Evolutionary conservation across 2,797 vertebrate genomes (phyloP).

Genomic region (Centropyge bicolor): DNA sequence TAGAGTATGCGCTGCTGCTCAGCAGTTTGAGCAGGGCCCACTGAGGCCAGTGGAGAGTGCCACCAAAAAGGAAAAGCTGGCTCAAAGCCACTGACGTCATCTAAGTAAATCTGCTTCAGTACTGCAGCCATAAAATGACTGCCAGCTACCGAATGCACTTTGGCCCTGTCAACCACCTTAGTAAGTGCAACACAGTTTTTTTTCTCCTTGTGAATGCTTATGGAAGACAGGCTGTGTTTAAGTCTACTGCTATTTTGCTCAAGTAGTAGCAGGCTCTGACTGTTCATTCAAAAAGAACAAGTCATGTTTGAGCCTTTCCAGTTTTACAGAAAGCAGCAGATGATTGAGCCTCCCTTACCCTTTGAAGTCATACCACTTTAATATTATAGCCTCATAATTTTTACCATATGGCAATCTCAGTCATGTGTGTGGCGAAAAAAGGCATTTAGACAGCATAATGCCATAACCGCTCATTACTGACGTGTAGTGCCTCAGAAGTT

Average conservation of each 20-base stretch:
- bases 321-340: constrained; percentile 54
- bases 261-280: constrained; percentile 26
- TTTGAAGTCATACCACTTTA: constrained; percentile 72
- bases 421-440: constrained; percentile 61
- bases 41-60: constrained; percentile 90
- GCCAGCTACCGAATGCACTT: constrained; percentile 90
- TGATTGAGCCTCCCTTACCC: constrained; percentile 57
- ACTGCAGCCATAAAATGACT: constrained; percentile 90
- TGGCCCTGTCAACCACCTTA: constrained; percentile 89
- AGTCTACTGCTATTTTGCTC: constrained; percentile 28
- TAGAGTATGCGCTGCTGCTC: constrained; percentile 90
- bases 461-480: constrained; percentile 66
- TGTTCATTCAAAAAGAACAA: constrained; percentile 42
- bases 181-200: constrained; percentile 63
- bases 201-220: constrained; percentile 55
- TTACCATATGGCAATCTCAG: constrained; percentile 67
- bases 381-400: constrained; percentile 73
- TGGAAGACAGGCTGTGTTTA: constrained; percentile 43
- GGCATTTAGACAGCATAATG: constrained; percentile 56
- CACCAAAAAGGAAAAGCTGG: constrained; percentile 92
- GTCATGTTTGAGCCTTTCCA: constrained; percentile 42
- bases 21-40: constrained; percentile 88
- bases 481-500: constrained; percentile 52
- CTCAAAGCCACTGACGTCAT: constrained; percentile 95
- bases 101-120: constrained; percentile 93